phyloP scores from a whole-genome alignment of 92 coral and sea anemone species.

The Siderastrea siderea region DNA sequence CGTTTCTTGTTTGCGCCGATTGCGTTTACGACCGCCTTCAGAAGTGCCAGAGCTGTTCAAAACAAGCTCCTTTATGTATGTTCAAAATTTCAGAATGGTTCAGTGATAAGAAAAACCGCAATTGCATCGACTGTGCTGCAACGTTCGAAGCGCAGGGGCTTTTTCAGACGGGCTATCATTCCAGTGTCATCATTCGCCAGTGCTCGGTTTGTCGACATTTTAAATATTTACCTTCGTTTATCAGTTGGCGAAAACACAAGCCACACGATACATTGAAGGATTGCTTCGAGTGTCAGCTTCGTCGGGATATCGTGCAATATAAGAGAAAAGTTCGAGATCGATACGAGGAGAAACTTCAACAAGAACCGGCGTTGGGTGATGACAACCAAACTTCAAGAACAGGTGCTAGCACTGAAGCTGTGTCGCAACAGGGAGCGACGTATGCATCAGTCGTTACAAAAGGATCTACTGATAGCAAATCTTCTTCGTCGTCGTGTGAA shows the following conservation, averaged over 20 bases:
- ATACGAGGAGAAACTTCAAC: conserved; percentile 83
- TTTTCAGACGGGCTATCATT: conserved; percentile 81
- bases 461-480: conserved; percentile 62
- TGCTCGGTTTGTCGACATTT: conserved; percentile 93
- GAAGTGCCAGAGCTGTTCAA: conserved; percentile 81
- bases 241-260: conserved; percentile 67
- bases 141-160: conserved; percentile 79
- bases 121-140: conserved; percentile 94
- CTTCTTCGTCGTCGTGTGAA: conserved; percentile 33
- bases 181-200: conserved; percentile 85
- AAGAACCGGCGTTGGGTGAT: conserved; percentile 89
- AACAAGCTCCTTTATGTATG: conserved; percentile 92
- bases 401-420: conserved; percentile 47
- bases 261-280: conserved; percentile 75
- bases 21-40: conserved; percentile 97
- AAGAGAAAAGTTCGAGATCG: conserved; percentile 86
- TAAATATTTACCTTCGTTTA: conserved; percentile 93
- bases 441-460: conserved; percentile 91
- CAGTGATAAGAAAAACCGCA: conserved; percentile 77
- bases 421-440: conserved; percentile 54
- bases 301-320: conserved; percentile 86
- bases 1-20: conserved; percentile 88
- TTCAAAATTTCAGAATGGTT: conserved; percentile 98
- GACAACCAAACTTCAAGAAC: conserved; percentile 48
- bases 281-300: conserved; percentile 89